A percentile compares a stretch with the other conserved stretches of the same genome.
Evolutionary conservation across 2,797 vertebrate genomes (phyloP).

Genomic region (Buphagus erythrorhynchus): DNA sequence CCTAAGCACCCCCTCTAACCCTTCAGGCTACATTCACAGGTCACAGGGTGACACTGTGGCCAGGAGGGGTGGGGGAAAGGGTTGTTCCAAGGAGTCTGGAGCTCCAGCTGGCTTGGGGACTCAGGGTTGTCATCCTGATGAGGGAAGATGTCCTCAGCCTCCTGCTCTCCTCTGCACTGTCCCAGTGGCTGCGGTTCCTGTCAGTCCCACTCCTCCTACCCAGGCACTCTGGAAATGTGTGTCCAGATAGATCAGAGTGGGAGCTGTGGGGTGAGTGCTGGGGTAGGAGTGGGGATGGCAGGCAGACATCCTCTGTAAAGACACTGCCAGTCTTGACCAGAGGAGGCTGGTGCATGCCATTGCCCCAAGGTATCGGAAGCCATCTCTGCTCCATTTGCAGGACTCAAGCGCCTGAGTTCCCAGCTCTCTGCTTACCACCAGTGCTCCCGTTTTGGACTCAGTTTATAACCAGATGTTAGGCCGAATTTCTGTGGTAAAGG

Average conservation of each 20-base stretch:
- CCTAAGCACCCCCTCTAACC: not conserved
- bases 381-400: constrained; percentile 73
- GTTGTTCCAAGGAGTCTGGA: not conserved
- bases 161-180: not conserved
- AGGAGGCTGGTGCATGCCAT: constrained; percentile 37
- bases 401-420: constrained; percentile 69
- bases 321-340: not conserved
- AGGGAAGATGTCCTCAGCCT: not conserved
- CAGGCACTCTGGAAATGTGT: not conserved
- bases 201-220: not conserved
- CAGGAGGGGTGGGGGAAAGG: not conserved
- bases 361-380: constrained; percentile 64
- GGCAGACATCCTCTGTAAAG: constrained; percentile 14
- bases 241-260: not conserved
- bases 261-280: not conserved
- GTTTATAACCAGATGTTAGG: constrained; percentile 74
- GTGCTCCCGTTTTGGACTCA: constrained; percentile 66
- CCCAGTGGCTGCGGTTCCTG: not conserved
- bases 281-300: constrained; percentile 33
- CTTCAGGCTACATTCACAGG: not conserved
- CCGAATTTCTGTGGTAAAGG: constrained; percentile 72
- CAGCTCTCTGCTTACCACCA: constrained; percentile 63
- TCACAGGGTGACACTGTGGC: not conserved
- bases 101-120: not conserved
- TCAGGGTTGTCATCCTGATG: not conserved